These are phyloP conservation scores for Nansenia antarctica DNA, from an alignment of 2,113 vertebrate species.

Conservation along the genomic window DNA sequence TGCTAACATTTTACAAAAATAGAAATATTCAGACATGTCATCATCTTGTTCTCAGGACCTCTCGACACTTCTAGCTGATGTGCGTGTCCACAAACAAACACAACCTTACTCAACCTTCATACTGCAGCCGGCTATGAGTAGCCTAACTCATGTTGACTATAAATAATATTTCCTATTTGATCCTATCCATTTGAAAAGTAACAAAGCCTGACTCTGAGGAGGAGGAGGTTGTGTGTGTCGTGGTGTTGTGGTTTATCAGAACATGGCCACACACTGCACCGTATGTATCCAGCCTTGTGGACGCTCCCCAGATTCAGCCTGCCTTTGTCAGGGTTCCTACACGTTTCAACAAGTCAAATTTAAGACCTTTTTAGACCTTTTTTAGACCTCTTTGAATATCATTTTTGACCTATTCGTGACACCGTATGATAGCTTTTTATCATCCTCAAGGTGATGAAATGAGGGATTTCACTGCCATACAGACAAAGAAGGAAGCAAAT, in stretches of 20 bases:
- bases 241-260: not conserved
- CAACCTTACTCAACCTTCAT: not conserved
- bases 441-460: too few species aligned
- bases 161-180: not conserved
- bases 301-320: conserved; percentile 11
- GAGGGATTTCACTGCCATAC: too few species aligned
- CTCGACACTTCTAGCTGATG: conserved; percentile 44
- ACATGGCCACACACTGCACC: conserved; percentile 3
- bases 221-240: not conserved
- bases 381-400: too few species aligned
- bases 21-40: conserved; percentile 61
- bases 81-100: conserved; percentile 47
- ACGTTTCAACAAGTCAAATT: too few species aligned
- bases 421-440: too few species aligned
- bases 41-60: conserved; percentile 13
- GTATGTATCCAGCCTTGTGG: too few species aligned
- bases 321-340: too few species aligned
- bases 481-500: too few species aligned
- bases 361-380: too few species aligned
- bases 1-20: conserved; percentile 52
- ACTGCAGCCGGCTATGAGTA: not conserved
- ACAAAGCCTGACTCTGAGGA: not conserved
- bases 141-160: not conserved
- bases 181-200: conserved; percentile 2
- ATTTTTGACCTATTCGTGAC: too few species aligned